A percentile compares a stretch with the other conserved stretches of the same genome.
Conservation (phyloP, 2,888 invertebrate genomes). For the Apantesis nais region DNA sequence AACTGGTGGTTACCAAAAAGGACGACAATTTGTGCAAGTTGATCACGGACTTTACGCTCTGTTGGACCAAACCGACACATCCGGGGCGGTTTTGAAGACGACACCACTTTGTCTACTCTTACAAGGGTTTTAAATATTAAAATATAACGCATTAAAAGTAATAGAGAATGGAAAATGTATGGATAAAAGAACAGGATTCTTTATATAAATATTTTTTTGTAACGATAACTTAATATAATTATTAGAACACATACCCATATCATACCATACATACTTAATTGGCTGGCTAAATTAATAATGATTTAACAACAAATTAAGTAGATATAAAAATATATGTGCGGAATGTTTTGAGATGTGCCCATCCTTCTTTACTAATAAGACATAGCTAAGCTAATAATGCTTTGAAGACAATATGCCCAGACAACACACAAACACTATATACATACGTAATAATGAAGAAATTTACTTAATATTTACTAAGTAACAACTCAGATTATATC, state of each 20-base stretch:
- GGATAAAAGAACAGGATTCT: neutral
- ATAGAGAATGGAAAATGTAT: neutral
- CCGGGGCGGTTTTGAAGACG: constrained; percentile 54
- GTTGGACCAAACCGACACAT: constrained; percentile 62
- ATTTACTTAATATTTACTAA: neutral
- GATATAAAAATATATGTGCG: too few species aligned
- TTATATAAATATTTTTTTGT: neutral
- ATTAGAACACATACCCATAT: too few species aligned
- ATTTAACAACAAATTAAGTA: too few species aligned
- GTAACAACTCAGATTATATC: neutral
- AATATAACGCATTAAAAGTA: neutral
- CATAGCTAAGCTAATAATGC: too few species aligned
- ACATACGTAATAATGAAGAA: neutral
- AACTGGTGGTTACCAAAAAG: constrained; percentile 53
- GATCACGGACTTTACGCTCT: constrained; percentile 64
- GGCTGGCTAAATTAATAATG: too few species aligned
- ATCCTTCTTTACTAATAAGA: too few species aligned
- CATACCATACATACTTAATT: too few species aligned
- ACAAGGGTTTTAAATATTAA: constrained; percentile 2
- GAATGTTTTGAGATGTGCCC: too few species aligned
- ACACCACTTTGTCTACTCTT: constrained; percentile 15
- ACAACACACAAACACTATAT: neutral
- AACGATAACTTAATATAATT: neutral
- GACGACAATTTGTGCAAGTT: constrained; percentile 49
- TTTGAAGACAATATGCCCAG: neutral